phyloP scores from a whole-genome alignment of 2,797 vertebrate genomes.

The Antennarius maculatus region DNA sequence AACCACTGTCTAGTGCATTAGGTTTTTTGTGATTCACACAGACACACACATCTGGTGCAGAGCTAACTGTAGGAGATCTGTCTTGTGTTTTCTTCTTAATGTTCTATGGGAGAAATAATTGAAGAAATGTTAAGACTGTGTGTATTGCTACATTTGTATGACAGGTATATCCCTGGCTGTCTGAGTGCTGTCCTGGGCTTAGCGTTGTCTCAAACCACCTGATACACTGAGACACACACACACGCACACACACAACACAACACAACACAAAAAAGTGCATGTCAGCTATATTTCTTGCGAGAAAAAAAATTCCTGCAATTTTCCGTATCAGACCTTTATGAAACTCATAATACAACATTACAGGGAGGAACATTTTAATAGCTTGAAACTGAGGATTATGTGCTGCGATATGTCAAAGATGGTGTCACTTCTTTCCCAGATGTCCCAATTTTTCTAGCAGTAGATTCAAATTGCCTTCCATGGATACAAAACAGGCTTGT shows the following conservation, averaged over 20 bases:
- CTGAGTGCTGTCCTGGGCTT: conserved; percentile 36
- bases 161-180: conserved; percentile 49
- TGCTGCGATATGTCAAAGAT: conserved; percentile 16
- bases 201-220: conserved; percentile 47
- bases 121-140: conserved; percentile 14
- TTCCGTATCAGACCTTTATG: conserved; percentile 22
- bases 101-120: conserved; percentile 32
- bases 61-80: conserved; percentile 39
- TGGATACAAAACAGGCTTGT: not conserved
- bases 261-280: not conserved
- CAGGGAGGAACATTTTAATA: conserved; percentile 44
- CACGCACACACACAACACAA: not conserved
- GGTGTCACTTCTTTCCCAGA: conserved; percentile 18
- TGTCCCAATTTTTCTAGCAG: conserved; percentile 3
- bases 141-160: conserved; percentile 43
- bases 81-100: conserved; percentile 15
- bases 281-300: conserved; percentile 4
- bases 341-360: conserved; percentile 50
- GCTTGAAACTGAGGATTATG: conserved; percentile 31
- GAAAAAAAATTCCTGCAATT: conserved; percentile 12
- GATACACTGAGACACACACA: conserved; percentile 11
- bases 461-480: not conserved
- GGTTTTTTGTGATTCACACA: conserved; percentile 12
- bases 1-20: conserved; percentile 42
- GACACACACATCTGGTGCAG: conserved; percentile 20